Percentiles rank a stretch among this genome's conserved stretches.
phyloP scores from a whole-genome alignment of 2,797 vertebrate species.

The Phataginus tetradactyla region DNA sequence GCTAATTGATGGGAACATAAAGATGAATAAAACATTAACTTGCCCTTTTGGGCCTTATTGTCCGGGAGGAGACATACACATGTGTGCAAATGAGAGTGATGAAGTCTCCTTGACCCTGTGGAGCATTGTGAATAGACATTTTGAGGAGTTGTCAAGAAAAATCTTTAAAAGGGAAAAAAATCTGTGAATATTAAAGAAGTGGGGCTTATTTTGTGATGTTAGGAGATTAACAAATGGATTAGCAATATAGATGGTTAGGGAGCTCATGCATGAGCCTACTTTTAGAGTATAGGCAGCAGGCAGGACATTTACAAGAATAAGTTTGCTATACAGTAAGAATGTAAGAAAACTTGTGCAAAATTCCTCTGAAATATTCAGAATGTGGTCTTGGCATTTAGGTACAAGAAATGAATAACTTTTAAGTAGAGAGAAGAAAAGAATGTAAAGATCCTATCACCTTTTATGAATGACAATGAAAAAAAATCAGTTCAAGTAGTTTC shows the following conservation, averaged over 20 bases:
- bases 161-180: neutral
- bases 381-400: neutral
- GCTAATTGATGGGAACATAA: neutral
- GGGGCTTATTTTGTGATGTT: neutral
- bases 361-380: neutral
- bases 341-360: neutral
- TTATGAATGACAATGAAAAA: neutral
- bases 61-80: neutral
- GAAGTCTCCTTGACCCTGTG: neutral
- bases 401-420: neutral
- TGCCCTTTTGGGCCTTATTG: neutral
- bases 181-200: neutral
- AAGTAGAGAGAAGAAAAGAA: neutral
- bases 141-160: neutral
- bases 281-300: neutral
- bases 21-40: slow-evolving; percentile 31
- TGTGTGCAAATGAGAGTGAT: neutral
- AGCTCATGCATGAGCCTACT: neutral
- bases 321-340: neutral
- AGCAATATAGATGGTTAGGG: neutral
- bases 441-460: neutral
- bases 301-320: neutral
- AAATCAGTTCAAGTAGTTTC: neutral
- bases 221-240: neutral
- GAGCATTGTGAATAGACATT: neutral